A percentile compares a stretch with the other conserved stretches of the same genome.
Evolutionary conservation across 2,888 invertebrate genomes (phyloP).

Genomic region (Agrypnus murinus): DNA sequence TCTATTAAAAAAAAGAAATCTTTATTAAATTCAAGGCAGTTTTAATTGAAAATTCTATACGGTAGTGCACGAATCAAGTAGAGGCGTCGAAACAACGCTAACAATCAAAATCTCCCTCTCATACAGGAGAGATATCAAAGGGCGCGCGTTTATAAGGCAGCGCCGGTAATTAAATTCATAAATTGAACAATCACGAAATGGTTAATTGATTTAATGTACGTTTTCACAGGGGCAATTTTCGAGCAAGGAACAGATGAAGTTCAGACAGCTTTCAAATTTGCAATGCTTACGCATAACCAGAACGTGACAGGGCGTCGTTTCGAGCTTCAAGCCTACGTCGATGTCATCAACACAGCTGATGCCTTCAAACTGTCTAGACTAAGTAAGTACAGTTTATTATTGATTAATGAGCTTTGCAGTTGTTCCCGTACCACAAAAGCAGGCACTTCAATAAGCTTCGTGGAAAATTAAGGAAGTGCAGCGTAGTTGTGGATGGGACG

Average conservation of each 20-base stretch:
- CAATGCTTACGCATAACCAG: slow-evolving; percentile 89
- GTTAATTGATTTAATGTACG: slow-evolving; percentile 23
- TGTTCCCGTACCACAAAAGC: not conserved
- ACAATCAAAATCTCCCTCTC: not conserved
- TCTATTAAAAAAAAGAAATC: no score
- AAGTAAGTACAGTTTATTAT: slow-evolving; percentile 79
- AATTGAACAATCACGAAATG: slow-evolving; percentile 3
- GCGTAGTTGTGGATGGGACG: no score
- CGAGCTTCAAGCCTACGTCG: slow-evolving; percentile 91
- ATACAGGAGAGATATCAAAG: slow-evolving; percentile 10
- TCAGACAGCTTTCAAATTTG: slow-evolving; percentile 94
- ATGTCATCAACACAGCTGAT: slow-evolving; percentile 94
- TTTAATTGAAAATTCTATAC: no score
- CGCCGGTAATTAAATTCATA: slow-evolving; percentile 8
- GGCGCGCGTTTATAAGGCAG: not conserved
- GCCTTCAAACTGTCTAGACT: slow-evolving; percentile 93
- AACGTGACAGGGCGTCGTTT: slow-evolving; percentile 86
- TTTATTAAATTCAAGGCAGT: no score
- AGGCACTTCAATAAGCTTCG: no score
- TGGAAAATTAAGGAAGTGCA: no score
- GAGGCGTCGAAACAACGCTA: not conserved
- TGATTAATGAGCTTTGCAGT: slow-evolving; percentile 29
- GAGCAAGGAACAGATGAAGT: slow-evolving; percentile 94
- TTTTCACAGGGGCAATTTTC: slow-evolving; percentile 88
- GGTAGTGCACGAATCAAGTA: no score